Base-by-base conservation (phyloP, 2,888 invertebrate genomes). In the Silvanus unidentatus region DNA sequence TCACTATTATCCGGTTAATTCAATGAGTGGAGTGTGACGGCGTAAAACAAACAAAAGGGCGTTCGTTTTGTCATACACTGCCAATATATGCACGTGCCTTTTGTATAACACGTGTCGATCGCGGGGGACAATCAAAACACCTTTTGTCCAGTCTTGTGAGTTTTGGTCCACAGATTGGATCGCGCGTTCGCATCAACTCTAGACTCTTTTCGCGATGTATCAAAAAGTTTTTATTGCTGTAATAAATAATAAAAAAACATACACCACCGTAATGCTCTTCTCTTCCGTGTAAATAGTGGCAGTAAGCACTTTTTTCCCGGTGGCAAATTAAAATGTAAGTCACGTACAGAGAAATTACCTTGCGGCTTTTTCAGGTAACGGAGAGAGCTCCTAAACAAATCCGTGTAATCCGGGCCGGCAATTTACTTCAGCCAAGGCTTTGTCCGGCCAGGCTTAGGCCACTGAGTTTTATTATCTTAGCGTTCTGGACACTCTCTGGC, bases 391-490 rank as follows among this genome's bases (percentile, higher is more conserved):
- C 68, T 66, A 68, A 68, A 69, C 70, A 71, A 72, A 72, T 72
- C 71, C 71, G 58, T 54, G 63, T 70, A 72, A 72, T 71, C 72
- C 70, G 52, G 59, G 64, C 63, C 67, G 65, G 71, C 71, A 70
- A 72, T 71, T 72, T 72, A 70, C 69, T 68, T 70, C 68, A 70
- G 69, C 69, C 69, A 53, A 53, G 62, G 64, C 66, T 66, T 66
- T 66, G 66, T 69, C 65, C 67, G 61, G 64, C 61, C 59, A 52
- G 64, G 67, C 68, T 69, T 68, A 70, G 66, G 68, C 32, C 63
- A 63, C 68, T 70, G 69, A 71, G 70, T 70, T 72, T 72, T 72
- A 72, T 72, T 72, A 71, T 71, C 69, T 72, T 60, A 58, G 60
- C 55, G 60, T 61, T 53, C 49, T 47, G 32, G n/a, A 12, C 32